Percentiles rank a stretch among this genome's conserved stretches.
Conservation (phyloP, 2,113 vertebrate genomes). For the Connochaetes taurinus region DNA sequence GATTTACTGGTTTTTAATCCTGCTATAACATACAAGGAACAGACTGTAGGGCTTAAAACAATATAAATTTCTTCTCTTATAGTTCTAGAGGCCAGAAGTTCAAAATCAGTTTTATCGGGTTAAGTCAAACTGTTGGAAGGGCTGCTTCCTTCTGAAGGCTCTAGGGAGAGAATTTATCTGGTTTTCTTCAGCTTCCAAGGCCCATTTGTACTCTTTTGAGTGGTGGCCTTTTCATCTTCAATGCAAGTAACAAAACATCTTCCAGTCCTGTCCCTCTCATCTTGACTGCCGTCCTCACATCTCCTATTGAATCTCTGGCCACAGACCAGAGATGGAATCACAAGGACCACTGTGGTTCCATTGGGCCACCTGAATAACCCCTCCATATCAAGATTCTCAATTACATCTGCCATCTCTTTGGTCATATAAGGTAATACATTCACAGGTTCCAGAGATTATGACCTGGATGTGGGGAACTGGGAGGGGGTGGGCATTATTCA, state of each 20-base stretch:
- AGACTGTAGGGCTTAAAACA: neutral
- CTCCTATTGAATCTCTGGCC: neutral
- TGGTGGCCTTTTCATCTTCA: neutral
- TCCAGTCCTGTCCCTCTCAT: neutral
- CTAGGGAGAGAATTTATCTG: neutral
- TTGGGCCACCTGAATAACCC: neutral
- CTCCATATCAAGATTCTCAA: neutral
- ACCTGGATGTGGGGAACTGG: neutral
- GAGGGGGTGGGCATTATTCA: neutral
- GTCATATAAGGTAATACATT: neutral
- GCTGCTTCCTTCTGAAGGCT: neutral
- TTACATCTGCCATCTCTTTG: neutral
- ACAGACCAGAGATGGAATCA: neutral
- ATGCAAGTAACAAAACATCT: neutral
- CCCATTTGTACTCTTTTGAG: neutral
- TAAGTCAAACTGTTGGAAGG: neutral
- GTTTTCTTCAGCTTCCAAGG: neutral
- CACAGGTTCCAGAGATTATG: neutral
- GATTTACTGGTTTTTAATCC: neutral
- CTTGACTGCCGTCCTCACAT: neutral
- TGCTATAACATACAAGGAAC: neutral
- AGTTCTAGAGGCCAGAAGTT: neutral
- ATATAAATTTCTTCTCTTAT: neutral
- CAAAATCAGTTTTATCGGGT: neutral
- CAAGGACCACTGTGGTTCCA: neutral